Conservation (phyloP, 2,888 invertebrate species). For the Ornithoptera alexandrae region DNA sequence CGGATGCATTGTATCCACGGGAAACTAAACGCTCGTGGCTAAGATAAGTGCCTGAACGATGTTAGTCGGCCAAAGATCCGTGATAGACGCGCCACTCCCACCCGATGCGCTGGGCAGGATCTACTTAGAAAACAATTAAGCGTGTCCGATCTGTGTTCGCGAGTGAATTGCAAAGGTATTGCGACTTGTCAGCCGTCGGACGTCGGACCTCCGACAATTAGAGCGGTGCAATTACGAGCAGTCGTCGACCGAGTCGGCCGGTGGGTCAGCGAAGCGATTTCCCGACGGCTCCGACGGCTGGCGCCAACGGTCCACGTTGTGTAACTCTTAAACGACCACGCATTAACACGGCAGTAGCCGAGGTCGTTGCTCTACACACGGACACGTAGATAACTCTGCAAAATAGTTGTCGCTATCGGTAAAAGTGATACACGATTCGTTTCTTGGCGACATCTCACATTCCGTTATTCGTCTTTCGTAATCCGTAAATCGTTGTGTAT, state of each 20-base stretch:
- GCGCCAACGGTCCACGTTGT: constrained; percentile 69
- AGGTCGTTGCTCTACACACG: constrained; percentile 71
- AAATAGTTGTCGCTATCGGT: constrained; percentile 23
- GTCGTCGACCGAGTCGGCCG: constrained; percentile 63
- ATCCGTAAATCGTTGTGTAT: constrained; percentile 17
- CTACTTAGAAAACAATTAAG: constrained; percentile 70
- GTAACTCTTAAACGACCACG: constrained; percentile 65
- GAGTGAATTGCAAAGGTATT: constrained; percentile 70
- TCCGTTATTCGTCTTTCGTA: constrained; percentile 25
- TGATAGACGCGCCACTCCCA: constrained; percentile 50
- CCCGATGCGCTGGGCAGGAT: constrained; percentile 55
- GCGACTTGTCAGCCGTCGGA: constrained; percentile 52
- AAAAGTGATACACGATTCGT: constrained; percentile 24
- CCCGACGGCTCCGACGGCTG: constrained; percentile 62
- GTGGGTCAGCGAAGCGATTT: constrained; percentile 75
- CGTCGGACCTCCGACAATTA: constrained; percentile 63
- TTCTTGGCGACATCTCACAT: constrained; percentile 5
- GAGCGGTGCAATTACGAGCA: constrained; percentile 73
- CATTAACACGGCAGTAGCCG: constrained; percentile 55
- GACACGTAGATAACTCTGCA: constrained; percentile 43
- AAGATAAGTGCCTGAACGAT: constrained; percentile 49
- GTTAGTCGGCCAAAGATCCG: constrained; percentile 58
- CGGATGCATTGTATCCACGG: constrained; percentile 29
- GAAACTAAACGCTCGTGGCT: constrained; percentile 8
- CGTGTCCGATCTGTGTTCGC: constrained; percentile 54